A percentile compares a stretch with the other conserved stretches of the same genome.
phyloP scores from a whole-genome alignment of 1,140 invertebrate species.

The Panulirus ornatus region DNA sequence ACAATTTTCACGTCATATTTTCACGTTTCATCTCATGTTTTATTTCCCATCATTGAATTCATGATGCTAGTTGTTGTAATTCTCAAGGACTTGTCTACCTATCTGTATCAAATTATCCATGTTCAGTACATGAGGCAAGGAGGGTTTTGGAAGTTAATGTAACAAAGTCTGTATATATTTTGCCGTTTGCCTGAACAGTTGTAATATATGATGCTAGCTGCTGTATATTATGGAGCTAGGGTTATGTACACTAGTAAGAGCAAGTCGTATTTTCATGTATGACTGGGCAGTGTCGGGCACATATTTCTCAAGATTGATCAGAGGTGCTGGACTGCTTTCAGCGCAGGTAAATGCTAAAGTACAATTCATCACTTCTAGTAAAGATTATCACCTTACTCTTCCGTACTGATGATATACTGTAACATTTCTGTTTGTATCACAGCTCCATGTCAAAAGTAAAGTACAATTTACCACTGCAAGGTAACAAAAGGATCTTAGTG shows the following conservation, averaged over 20 bases:
- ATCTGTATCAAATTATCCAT: not conserved
- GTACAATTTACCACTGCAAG: no score
- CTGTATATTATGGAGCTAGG: not conserved
- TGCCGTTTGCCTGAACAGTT: not conserved
- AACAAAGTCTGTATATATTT: not conserved
- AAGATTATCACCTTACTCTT: no score
- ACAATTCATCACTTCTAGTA: no score
- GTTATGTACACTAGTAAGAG: not conserved
- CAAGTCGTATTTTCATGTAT: not conserved
- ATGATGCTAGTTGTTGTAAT: not conserved
- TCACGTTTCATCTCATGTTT: not conserved
- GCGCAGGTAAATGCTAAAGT: no score
- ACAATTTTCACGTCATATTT: not conserved
- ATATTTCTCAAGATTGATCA: not conserved
- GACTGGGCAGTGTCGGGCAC: not conserved
- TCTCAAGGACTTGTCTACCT: conserved; percentile 1
- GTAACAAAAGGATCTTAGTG: no score
- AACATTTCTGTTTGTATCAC: no score
- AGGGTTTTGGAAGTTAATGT: not conserved
- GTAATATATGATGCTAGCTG: not conserved
- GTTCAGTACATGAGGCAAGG: not conserved
- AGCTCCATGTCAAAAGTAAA: no score
- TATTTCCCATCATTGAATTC: not conserved
- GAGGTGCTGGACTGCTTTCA: no score
- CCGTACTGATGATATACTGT: no score